Base-by-base conservation (phyloP, 2,113 vertebrate genomes). In the Rhinichthys klamathensis region DNA sequence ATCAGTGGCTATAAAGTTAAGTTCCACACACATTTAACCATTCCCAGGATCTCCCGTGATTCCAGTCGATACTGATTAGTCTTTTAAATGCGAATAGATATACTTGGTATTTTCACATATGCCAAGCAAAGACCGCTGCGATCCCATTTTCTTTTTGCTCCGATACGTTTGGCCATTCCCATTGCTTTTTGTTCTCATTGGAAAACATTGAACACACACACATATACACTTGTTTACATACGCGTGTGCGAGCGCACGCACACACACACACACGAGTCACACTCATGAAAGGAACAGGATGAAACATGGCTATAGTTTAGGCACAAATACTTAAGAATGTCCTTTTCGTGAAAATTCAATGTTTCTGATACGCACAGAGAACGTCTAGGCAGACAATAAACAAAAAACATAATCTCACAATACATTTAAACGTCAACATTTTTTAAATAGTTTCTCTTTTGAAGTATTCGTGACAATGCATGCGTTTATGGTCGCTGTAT, bases 281-380 rank as follows among this genome's bases (percentile, higher is more conserved):
- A 46, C 38, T 32, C 60, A 56, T 46, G 60, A n/a, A 38, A 78
- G 73, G 91, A 87, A 82, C 49, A 92, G 90, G 88, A 91, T 92
- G 92, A 90, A 92, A 93, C 93, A 95, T 95, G 94, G 94, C 95
- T 95, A 95, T 93, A 95, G 92, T 95, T 95, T 95, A 98, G 97
- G 96, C 96, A 98, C 97, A 96, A 94, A 96, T 93, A 94, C 84
- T 93, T 95, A 92, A 92, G 88, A 95, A 93, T 89, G 94, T 94
- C 90, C 94, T 92, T 91, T 93, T 91, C 92, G 93, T 93, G 92
- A 93, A 94, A 92, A 92, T 91, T 94, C 91, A 91, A 92, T 91
- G 93, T 90, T 95, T 93, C 89, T 89, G 91, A 92, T 92, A 95
- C 92, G 94, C 93, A 95, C 94, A 91, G 92, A 94, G 92, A 95